Conservation (phyloP, 1,140 invertebrate genomes). For the Eubasilissa regina region DNA sequence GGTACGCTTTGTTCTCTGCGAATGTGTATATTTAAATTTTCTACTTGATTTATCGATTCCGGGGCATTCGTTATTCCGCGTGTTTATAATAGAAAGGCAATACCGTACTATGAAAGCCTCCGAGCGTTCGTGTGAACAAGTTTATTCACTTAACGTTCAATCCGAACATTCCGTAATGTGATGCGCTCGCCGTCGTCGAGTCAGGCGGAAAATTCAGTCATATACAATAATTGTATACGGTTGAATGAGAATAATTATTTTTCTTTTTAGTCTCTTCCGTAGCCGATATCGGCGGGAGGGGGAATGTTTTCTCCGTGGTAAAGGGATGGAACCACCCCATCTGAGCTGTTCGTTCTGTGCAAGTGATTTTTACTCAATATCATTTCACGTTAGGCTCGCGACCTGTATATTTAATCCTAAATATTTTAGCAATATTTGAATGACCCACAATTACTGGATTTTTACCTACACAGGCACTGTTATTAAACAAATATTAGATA, state of each 20-base stretch:
- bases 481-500: no score
- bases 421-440: no score
- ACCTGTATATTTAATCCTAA: no score
- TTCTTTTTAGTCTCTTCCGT: background rate
- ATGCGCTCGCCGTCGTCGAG: slow-evolving; percentile 18
- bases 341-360: no score
- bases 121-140: slow-evolving; percentile 44
- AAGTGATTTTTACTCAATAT: no score
- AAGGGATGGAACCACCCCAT: background rate
- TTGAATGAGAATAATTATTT: no score
- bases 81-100: slow-evolving; percentile 9
- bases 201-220: slow-evolving; percentile 32
- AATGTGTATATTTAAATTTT: slow-evolving; percentile 21
- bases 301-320: no score
- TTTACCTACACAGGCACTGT: no score
- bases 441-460: no score
- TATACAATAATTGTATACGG: no score
- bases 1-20: slow-evolving; percentile 7
- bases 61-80: slow-evolving; percentile 30
- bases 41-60: slow-evolving; percentile 37
- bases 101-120: slow-evolving; percentile 11
- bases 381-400: no score
- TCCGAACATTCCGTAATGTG: slow-evolving; percentile 40
- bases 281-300: background rate
- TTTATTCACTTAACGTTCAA: slow-evolving; percentile 46